These are phyloP conservation scores for Pilophorus perplexus DNA, from an alignment of 2,888 invertebrate species.

Conservation along the genomic window DNA sequence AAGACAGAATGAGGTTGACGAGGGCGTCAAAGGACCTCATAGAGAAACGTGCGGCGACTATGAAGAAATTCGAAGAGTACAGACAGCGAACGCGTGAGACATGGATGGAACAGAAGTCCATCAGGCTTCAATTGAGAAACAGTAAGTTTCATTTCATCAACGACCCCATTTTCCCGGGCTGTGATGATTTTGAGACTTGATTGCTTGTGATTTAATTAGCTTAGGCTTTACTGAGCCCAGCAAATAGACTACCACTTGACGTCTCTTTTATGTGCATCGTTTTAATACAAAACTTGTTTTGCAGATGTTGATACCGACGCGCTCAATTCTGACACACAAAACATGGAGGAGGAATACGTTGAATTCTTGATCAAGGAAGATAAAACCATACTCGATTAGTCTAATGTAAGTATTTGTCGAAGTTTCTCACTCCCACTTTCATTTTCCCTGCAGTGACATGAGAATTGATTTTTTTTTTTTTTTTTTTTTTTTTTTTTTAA, in stretches of 20 bases:
- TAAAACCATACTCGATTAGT: constrained; percentile 72
- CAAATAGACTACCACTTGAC: too few relatives aligned
- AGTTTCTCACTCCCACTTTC: too few relatives aligned
- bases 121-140: constrained; percentile 79
- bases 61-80: constrained; percentile 82
- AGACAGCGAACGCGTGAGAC: constrained; percentile 70
- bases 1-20: constrained; percentile 88
- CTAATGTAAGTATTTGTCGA: constrained; percentile 41
- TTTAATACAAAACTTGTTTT: too few relatives aligned
- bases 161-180: too few relatives aligned
- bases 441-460: too few relatives aligned
- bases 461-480: too few relatives aligned
- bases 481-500: too few relatives aligned
- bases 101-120: constrained; percentile 73
- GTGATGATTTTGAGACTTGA: constrained; percentile 25
- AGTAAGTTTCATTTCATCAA: constrained; percentile 73
- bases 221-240: not conserved
- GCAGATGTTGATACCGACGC: constrained; percentile 92
- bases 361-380: constrained; percentile 99
- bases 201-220: not conserved
- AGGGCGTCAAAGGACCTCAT: constrained; percentile 93
- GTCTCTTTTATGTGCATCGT: too few relatives aligned
- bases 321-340: constrained; percentile 76
- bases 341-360: constrained; percentile 90
- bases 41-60: constrained; percentile 83